Base-by-base conservation (phyloP, 2,888 invertebrate genomes). In the Anoncus sp. region DNA sequence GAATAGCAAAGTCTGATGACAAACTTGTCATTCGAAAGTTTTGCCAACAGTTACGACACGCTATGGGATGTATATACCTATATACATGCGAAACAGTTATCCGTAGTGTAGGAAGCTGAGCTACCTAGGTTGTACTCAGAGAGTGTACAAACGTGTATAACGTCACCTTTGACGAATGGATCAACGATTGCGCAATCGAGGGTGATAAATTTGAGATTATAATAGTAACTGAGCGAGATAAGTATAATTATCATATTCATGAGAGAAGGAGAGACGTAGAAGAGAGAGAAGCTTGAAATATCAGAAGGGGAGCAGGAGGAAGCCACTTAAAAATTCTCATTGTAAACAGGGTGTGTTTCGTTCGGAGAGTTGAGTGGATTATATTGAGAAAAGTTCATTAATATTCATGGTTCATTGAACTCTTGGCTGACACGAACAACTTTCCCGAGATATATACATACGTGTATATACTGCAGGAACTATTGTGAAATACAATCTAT, bases 111-210 rank as follows among this genome's bases (percentile, higher is more conserved):
- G 7, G 4, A 31, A 31, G 7, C 7, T 3, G 3, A 31, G 3
- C 3, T 3, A 31, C 4, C 31, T 5, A 31, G 7, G 7, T 31
- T 31, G 3, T 31, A 31, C 31, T 7, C 31, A 31, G 31, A 43
- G 12, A 3, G 12, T 43, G 43, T 10, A 43, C 12, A n/a, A 43
- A 43, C 12, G 12, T 43, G 43, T 10, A 43, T 43, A n/a, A 43
- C 43, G 3, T 5, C 31, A 7, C 7, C 1, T 18, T 14, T n/a
- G 20, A 45, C 14, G 31, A 60, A 75, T 77, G 66, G 43, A 75
- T 80, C 49, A 60, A 74, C 63, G 72, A 81, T 77, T 65, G 49
- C 45, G 62, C 53, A 71, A 79, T 79, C 60, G 62, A 73, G 70
- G 55, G 73, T 74, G 53, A 75, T 35, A 75, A 73, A 10, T 45